These are phyloP conservation scores for Ophioderma brevispina DNA, from an alignment of 35 echinoderm and acorn worm genomes.

Conservation along the genomic window DNA sequence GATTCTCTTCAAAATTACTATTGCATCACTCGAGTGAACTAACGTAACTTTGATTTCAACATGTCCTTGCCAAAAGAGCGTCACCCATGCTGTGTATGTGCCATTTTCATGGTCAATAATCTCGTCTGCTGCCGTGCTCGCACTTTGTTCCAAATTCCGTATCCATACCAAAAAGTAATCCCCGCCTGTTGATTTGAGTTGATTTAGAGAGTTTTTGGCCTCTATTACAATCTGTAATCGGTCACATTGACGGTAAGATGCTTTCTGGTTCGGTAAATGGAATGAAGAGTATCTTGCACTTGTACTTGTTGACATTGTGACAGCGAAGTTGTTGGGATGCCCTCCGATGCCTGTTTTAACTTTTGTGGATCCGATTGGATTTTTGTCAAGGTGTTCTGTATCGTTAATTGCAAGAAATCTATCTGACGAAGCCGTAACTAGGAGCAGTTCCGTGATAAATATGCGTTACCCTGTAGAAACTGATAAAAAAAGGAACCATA, in stretches of 20 bases:
- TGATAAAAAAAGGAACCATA: too few relatives aligned
- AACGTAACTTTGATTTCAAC: constrained; percentile 3
- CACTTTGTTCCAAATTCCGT: not conserved
- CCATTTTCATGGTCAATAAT: constrained; percentile 19
- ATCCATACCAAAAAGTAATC: not conserved
- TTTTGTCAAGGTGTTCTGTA: too few relatives aligned
- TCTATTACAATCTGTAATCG: not conserved
- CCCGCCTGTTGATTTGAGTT: not conserved
- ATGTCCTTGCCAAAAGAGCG: not conserved
- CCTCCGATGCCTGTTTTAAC: too few relatives aligned
- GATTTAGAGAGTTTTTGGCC: not conserved
- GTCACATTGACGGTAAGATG: not conserved
- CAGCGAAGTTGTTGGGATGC: too few relatives aligned
- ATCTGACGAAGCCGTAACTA: too few relatives aligned
- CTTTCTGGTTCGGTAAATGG: not conserved
- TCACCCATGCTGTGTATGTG: not conserved
- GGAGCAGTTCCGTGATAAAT: too few relatives aligned
- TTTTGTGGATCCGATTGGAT: too few relatives aligned
- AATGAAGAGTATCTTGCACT: not conserved
- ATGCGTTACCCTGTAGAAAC: too few relatives aligned
- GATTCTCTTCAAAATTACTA: not conserved
- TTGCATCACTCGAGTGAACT: not conserved
- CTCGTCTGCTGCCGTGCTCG: constrained; percentile 5
- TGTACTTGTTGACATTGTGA: too few relatives aligned
- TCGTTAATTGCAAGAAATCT: too few relatives aligned